Percentiles rank a stretch among this genome's conserved stretches.
Conservation (phyloP, 2,797 vertebrate genomes). For the Coreius guichenoti region DNA sequence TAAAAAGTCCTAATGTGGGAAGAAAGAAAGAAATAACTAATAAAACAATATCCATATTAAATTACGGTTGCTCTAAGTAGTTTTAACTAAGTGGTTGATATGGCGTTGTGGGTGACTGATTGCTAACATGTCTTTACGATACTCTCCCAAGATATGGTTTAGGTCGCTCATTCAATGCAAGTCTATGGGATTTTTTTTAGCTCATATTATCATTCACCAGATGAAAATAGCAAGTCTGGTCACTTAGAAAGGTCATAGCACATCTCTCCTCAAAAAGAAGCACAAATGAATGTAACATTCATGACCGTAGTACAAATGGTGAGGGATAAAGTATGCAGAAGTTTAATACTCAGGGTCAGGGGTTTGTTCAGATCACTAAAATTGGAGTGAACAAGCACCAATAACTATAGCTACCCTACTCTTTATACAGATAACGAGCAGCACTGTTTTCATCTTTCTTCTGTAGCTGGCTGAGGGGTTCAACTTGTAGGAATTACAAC, state of each 20-base stretch:
- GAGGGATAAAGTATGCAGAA: background rate
- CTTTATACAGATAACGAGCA: background rate
- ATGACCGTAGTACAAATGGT: background rate
- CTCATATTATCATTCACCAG: no score
- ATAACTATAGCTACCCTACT: background rate
- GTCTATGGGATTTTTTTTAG: background rate
- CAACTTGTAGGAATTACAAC: constrained; percentile 20
- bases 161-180: background rate
- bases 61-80: background rate
- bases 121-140: background rate
- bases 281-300: background rate
- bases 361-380: background rate
- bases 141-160: background rate
- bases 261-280: no score
- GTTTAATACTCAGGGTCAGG: background rate
- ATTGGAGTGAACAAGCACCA: background rate
- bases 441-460: background rate
- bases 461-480: background rate
- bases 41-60: background rate
- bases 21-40: background rate
- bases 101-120: background rate
- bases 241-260: background rate
- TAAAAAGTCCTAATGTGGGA: background rate
- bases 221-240: background rate
- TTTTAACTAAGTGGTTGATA: background rate